Percentiles rank a stretch among this genome's conserved stretches.
Conservation (phyloP, 2,888 invertebrate genomes). For the Lithophane ornitopus region DNA sequence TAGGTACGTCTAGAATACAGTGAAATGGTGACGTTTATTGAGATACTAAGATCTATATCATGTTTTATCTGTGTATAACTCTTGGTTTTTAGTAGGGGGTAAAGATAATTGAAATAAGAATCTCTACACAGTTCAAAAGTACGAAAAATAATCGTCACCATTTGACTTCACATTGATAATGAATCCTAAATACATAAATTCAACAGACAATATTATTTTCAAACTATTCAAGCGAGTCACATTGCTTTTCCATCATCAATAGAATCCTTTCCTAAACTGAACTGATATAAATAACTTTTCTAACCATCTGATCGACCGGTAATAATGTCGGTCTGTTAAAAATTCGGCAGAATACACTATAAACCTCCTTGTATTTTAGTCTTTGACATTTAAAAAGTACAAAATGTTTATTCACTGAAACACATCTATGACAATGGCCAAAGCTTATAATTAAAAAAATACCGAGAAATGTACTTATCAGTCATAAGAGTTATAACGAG, state of each 20-base stretch:
- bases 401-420: slow-evolving; percentile 63
- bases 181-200: slow-evolving; percentile 67
- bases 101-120: background rate
- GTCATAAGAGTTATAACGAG: slow-evolving; percentile 80
- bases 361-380: slow-evolving; percentile 59
- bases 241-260: slow-evolving; percentile 63
- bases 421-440: slow-evolving; percentile 66
- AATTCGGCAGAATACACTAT: slow-evolving; percentile 65
- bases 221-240: slow-evolving; percentile 67
- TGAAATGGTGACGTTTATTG: slow-evolving; percentile 56
- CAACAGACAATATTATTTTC: slow-evolving; percentile 64
- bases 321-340: slow-evolving; percentile 64
- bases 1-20: slow-evolving; percentile 63
- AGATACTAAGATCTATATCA: background rate
- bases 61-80: background rate
- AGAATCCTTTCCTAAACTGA: slow-evolving; percentile 51
- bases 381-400: slow-evolving; percentile 65
- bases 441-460: slow-evolving; percentile 69
- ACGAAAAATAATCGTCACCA: slow-evolving; percentile 52
- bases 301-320: slow-evolving; percentile 58
- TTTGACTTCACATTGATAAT: slow-evolving; percentile 64
- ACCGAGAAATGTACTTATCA: slow-evolving; percentile 82
- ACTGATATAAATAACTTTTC: slow-evolving; percentile 50
- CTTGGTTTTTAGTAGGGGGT: background rate
- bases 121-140: background rate